Evolutionary conservation across 1,140 invertebrate genomes (phyloP).

Genomic region (Chymomyza costata): DNA sequence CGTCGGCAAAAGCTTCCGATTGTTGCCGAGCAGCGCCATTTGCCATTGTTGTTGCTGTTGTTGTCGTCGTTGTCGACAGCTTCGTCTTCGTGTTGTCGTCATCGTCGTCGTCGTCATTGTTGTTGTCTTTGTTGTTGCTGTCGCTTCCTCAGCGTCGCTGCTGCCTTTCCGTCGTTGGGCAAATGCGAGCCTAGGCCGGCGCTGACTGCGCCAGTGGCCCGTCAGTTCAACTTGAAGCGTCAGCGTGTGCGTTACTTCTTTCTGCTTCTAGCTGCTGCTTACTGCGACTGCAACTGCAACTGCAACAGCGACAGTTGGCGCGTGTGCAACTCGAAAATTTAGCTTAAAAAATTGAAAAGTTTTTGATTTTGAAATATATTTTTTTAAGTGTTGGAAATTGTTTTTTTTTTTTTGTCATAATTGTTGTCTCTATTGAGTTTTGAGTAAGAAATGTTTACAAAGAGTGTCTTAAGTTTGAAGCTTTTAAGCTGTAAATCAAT

Average conservation of each 20-base stretch:
- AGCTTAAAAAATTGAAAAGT: background rate
- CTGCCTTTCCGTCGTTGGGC: slow-evolving; percentile 36
- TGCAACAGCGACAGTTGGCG: slow-evolving; percentile 21
- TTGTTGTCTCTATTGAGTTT: no score
- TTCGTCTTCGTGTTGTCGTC: slow-evolving; percentile 4
- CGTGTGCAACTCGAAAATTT: slow-evolving; percentile 23
- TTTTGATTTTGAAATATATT: background rate
- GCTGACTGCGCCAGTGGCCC: slow-evolving; percentile 27
- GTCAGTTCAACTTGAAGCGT: slow-evolving; percentile 64
- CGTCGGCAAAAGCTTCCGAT: background rate
- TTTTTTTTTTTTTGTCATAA: background rate
- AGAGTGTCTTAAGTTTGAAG: no score
- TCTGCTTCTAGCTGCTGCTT: background rate
- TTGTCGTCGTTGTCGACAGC: slow-evolving; percentile 5
- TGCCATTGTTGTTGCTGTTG: background rate
- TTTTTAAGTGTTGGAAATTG: background rate
- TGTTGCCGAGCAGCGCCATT: background rate
- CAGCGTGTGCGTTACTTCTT: slow-evolving; percentile 61
- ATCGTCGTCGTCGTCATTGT: no score
- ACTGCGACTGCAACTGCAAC: slow-evolving; percentile 19
- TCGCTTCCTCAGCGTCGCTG: slow-evolving; percentile 22
- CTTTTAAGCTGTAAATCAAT: no score
- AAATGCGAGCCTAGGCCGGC: slow-evolving; percentile 41
- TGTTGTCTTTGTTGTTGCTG: slow-evolving; percentile 9
- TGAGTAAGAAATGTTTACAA: no score